Conservation (phyloP, 2,888 invertebrate genomes). For the Disparrhopalites patrizii region DNA sequence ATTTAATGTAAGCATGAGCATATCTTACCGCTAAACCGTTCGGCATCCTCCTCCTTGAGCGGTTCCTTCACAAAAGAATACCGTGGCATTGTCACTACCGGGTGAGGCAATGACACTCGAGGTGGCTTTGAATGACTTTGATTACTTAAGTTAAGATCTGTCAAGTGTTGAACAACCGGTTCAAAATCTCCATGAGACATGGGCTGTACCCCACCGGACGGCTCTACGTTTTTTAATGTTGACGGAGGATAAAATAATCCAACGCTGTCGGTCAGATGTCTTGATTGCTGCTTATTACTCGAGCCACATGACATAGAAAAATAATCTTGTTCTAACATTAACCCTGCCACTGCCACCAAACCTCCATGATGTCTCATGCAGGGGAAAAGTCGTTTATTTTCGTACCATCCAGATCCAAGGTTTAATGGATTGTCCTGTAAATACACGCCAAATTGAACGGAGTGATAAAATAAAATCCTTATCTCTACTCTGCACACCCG, state of each 20-base stretch:
- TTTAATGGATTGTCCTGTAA: constrained; percentile 56
- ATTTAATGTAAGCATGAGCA: not conserved
- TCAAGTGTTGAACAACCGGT: constrained; percentile 3
- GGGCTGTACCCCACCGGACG: not conserved
- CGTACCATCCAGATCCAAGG: constrained; percentile 56
- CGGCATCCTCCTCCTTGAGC: constrained; percentile 43
- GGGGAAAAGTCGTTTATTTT: constrained; percentile 54
- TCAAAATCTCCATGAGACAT: constrained; percentile 5
- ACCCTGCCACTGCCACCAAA: constrained; percentile 46
- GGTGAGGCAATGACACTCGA: not conserved
- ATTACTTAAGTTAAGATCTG: constrained; percentile 3
- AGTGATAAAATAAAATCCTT: too few relatives aligned
- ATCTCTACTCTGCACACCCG: too few relatives aligned
- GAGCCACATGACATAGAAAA: constrained; percentile 13
- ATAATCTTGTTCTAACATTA: constrained; percentile 45
- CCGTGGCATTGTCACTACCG: constrained; percentile 34
- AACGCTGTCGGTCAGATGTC: not conserved
- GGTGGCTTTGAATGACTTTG: not conserved
- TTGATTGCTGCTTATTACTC: not conserved
- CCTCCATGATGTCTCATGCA: constrained; percentile 45
- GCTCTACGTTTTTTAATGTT: not conserved
- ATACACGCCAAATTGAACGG: too few relatives aligned
- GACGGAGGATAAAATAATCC: constrained; percentile 17
- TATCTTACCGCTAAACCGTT: constrained; percentile 43
- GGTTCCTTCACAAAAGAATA: constrained; percentile 39